These are phyloP conservation scores for Spea bombifrons DNA, from an alignment of 2,113 vertebrate species.

Conservation along the genomic window DNA sequence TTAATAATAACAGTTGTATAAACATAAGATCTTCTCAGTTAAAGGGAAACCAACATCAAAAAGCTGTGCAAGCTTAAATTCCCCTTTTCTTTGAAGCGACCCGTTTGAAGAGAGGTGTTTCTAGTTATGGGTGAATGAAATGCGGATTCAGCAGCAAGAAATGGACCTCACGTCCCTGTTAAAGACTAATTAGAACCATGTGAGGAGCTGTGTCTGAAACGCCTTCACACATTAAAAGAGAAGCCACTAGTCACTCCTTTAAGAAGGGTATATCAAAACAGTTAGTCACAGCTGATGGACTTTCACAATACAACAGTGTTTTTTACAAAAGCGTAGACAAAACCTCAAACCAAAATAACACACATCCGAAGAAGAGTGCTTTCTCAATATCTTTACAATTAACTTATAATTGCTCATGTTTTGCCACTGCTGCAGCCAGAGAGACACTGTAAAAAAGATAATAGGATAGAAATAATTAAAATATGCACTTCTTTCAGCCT, in stretches of 20 bases:
- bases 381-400: conserved; percentile 1
- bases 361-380: not conserved
- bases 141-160: conserved; percentile 81
- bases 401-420: not conserved
- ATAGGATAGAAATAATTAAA: not conserved
- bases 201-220: conserved; percentile 72
- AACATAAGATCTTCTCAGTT: conserved; percentile 80
- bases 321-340: conserved; percentile 53
- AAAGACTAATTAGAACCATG: conserved; percentile 87
- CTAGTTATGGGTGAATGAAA: conserved; percentile 84
- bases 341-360: not conserved
- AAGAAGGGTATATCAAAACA: conserved; percentile 77
- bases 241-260: conserved; percentile 63
- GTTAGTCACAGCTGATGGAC: conserved; percentile 64
- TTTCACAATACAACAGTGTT: conserved; percentile 57
- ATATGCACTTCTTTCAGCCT: not conserved
- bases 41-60: conserved; percentile 86
- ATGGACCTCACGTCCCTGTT: conserved; percentile 73
- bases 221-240: conserved; percentile 75
- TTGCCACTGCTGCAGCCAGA: not conserved
- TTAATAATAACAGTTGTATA: conserved; percentile 88
- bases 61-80: conserved; percentile 80
- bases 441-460: not conserved
- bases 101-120: conserved; percentile 83
- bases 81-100: conserved; percentile 74